Percentiles rank a stretch among this genome's conserved stretches.
phyloP scores from a whole-genome alignment of 2,113 vertebrate species.

The Aptenodytes patagonicus region DNA sequence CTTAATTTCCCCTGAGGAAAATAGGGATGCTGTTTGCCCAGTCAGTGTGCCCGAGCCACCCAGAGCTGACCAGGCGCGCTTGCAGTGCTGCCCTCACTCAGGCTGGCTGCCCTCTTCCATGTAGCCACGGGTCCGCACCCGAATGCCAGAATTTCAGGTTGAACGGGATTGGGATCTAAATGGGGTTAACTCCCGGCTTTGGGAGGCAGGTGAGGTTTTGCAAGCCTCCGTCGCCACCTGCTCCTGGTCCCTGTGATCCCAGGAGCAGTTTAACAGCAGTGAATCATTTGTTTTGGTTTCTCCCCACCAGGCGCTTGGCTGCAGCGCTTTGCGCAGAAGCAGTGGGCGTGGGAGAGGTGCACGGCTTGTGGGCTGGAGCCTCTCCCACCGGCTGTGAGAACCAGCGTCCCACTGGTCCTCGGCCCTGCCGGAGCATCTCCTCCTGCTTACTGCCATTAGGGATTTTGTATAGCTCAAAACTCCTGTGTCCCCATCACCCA shows the following conservation, averaged over 20 bases:
- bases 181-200: background rate
- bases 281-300: constrained; percentile 59
- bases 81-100: fast-evolving
- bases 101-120: background rate
- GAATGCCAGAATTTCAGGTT: background rate
- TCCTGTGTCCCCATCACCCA: background rate
- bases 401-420: background rate
- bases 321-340: background rate
- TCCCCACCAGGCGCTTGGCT: background rate
- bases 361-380: background rate
- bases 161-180: background rate
- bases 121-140: background rate
- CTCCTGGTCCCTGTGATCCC: background rate
- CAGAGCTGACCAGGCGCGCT: background rate
- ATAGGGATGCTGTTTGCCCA: background rate
- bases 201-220: constrained; percentile 14
- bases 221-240: background rate
- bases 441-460: background rate
- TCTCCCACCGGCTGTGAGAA: background rate
- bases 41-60: fast-evolving
- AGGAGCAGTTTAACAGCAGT: background rate
- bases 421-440: background rate
- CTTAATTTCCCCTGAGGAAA: background rate
- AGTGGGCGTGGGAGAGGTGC: background rate
- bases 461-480: background rate